phyloP scores from a whole-genome alignment of 2,797 vertebrate species.

The Periparus ater region DNA sequence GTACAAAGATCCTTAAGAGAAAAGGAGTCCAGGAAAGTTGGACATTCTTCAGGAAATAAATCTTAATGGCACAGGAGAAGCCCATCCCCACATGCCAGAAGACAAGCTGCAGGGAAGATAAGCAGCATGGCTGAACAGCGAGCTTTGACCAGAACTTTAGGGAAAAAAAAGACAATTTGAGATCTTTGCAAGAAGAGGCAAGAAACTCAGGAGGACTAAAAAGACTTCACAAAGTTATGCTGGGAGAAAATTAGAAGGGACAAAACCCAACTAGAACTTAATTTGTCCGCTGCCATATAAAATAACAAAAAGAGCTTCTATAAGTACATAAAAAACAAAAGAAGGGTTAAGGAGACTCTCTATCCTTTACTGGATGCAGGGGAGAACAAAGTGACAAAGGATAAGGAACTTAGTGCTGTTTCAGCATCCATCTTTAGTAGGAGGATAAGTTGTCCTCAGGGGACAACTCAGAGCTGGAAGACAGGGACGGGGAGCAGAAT shows the following conservation, averaged over 20 bases:
- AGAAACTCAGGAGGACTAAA: neutral
- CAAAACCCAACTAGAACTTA: neutral
- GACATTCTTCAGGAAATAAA: neutral
- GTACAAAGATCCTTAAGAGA: neutral
- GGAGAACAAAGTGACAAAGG: neutral
- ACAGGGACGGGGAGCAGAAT: neutral
- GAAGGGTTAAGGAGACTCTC: neutral
- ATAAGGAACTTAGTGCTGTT: neutral
- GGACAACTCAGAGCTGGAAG: neutral
- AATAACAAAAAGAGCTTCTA: neutral
- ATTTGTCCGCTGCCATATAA: neutral
- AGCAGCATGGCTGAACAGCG: fast-evolving
- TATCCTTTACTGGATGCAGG: fast-evolving
- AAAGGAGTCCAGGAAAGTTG: neutral
- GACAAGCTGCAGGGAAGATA: neutral
- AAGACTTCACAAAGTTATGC: neutral
- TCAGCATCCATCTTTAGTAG: neutral
- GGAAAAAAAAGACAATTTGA: neutral
- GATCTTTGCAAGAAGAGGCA: neutral
- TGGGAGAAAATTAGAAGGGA: neutral
- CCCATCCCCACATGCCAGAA: neutral
- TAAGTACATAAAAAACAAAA: neutral
- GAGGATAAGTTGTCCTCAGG: neutral
- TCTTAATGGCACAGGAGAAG: neutral
- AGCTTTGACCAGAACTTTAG: neutral